A percentile compares a stretch with the other conserved stretches of the same genome.
phyloP scores from a whole-genome alignment of 2,113 vertebrate species.

The Panthera leo region DNA sequence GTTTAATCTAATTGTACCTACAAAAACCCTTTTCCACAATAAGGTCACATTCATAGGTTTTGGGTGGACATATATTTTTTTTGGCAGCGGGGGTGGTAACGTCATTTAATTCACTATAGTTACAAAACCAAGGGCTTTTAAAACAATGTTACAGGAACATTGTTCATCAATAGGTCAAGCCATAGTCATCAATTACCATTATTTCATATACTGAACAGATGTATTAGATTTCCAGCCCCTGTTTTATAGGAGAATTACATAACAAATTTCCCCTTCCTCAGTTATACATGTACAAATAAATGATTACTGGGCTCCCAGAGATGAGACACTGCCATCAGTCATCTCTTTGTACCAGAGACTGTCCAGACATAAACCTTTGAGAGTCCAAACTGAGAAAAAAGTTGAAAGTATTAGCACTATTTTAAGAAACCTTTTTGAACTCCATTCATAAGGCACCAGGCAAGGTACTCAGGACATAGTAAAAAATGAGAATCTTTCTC shows the following conservation, averaged over 20 bases:
- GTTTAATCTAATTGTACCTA: not conserved
- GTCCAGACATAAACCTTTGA: no score
- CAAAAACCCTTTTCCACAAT: not conserved
- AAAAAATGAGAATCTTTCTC: not conserved
- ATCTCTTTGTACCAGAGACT: not conserved
- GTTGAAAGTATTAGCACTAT: not conserved
- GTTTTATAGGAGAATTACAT: not conserved
- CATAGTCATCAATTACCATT: not conserved
- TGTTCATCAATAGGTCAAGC: not conserved
- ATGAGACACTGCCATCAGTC: not conserved
- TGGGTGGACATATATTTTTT: not conserved
- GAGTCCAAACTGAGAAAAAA: not conserved
- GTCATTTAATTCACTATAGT: not conserved
- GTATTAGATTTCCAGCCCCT: not conserved
- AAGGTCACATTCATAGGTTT: not conserved
- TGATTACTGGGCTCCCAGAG: not conserved
- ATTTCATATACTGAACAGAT: not conserved
- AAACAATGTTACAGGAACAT: not conserved
- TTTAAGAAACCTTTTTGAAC: not conserved
- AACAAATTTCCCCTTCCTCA: not conserved
- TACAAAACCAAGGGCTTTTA: not conserved
- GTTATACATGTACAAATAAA: not conserved
- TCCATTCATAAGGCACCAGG: not conserved
- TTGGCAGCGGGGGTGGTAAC: not conserved
- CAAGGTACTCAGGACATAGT: not conserved